Percentiles rank a stretch among this genome's conserved stretches.
Evolutionary conservation across 2,113 vertebrate genomes (phyloP).

Genomic region (Hyperopisus bebe): DNA sequence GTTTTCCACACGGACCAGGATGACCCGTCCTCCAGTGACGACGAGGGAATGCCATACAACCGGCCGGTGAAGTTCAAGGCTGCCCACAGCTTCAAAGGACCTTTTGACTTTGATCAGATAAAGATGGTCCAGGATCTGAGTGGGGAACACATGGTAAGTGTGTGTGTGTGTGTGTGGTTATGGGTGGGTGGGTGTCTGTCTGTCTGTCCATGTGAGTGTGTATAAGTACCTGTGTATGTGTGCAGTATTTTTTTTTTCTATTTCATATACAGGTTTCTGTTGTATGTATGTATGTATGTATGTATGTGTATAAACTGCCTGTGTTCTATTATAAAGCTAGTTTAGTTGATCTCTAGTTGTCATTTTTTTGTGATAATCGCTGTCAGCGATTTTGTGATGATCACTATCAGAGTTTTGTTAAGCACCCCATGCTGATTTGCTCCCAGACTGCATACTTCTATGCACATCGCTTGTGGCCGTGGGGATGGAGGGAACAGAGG

Average conservation of each 20-base stretch:
- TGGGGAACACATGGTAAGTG: conserved; percentile 88
- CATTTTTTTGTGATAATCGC: not conserved
- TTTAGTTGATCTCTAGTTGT: not conserved
- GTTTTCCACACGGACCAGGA: conserved; percentile 96
- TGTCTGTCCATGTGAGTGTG: not conserved
- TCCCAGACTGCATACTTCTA: not conserved
- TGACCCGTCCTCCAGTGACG: conserved; percentile 93
- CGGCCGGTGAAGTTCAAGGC: conserved; percentile 95
- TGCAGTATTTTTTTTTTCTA: not conserved
- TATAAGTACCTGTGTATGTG: not conserved
- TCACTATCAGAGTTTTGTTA: not conserved
- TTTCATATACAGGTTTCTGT: not conserved
- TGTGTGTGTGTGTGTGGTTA: not conserved
- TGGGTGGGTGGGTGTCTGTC: not conserved
- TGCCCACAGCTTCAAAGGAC: conserved; percentile 94
- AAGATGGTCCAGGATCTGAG: conserved; percentile 96
- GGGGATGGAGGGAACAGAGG: not conserved
- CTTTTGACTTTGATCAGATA: conserved; percentile 95
- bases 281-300: not conserved
- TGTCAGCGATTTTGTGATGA: not conserved
- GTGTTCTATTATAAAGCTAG: not conserved
- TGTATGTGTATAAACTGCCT: not conserved
- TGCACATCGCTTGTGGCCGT: not conserved
- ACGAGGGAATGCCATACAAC: conserved; percentile 98
- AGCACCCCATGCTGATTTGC: not conserved